phyloP scores from a whole-genome alignment of 2,888 invertebrate species.

The Horisme vitalbata region DNA sequence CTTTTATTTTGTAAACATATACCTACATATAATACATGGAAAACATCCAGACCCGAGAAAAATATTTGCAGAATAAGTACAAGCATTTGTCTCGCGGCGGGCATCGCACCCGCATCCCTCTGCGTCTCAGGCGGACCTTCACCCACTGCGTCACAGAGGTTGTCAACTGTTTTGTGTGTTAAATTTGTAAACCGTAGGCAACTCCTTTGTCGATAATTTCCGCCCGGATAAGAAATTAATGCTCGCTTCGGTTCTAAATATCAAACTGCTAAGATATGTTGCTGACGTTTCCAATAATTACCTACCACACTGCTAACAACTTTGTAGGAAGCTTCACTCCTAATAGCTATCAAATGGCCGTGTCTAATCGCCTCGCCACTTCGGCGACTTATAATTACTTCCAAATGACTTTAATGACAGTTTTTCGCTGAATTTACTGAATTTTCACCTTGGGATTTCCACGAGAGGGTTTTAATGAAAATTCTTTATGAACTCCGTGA shows the following conservation, averaged over 20 bases:
- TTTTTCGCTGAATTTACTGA: constrained; percentile 40
- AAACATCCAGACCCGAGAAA: no score
- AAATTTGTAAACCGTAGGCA: no score
- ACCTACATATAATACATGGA: no score
- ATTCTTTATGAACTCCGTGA: constrained; percentile 36
- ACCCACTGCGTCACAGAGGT: no score
- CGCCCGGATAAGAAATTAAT: constrained; percentile 31
- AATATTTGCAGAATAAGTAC: no score
- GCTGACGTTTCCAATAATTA: constrained; percentile 37
- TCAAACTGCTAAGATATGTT: constrained; percentile 25
- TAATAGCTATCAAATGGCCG: constrained; percentile 56
- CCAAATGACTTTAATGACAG: constrained; percentile 55
- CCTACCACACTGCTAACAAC: no score
- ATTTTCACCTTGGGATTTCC: constrained; percentile 37
- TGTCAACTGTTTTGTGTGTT: no score
- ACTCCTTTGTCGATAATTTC: constrained; percentile 34
- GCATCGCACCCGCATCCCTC: no score
- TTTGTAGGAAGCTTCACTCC: constrained; percentile 39
- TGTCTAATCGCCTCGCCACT: constrained; percentile 46
- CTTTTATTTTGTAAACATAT: no score
- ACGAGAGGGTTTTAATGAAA: constrained; percentile 40
- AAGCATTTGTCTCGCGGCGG: no score
- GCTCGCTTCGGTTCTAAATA: constrained; percentile 27
- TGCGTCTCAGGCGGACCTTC: no score
- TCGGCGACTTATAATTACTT: constrained; percentile 55